Evolutionary conservation across 2,888 invertebrate genomes (phyloP).

Genomic region (Drosophila nigricruria): DNA sequence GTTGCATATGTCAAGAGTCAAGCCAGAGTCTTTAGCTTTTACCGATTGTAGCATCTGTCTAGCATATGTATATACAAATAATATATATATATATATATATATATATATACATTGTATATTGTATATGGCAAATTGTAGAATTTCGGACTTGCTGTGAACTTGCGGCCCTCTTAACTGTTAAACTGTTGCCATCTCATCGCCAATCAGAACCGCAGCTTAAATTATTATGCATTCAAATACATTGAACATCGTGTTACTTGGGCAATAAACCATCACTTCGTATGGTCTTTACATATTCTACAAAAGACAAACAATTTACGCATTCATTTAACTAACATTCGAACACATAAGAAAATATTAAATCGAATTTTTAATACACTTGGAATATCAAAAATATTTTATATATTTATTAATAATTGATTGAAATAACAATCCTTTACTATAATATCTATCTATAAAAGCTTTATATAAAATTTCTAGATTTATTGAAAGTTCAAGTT

Average conservation of each 20-base stretch:
- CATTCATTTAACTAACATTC: slow-evolving; percentile 48
- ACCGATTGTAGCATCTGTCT: slow-evolving; percentile 9
- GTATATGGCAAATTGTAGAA: slow-evolving; percentile 17
- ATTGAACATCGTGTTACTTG: slow-evolving; percentile 33
- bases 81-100: neutral
- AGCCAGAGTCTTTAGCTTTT: slow-evolving; percentile 34
- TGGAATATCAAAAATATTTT: neutral
- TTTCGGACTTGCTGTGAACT: slow-evolving; percentile 49
- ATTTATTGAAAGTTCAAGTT: no score
- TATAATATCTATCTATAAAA: no score
- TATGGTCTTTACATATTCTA: slow-evolving; percentile 50
- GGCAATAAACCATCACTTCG: slow-evolving; percentile 45
- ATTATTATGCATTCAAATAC: slow-evolving; percentile 32
- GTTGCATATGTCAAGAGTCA: slow-evolving; percentile 78
- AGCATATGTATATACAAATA: neutral
- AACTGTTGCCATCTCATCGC: neutral
- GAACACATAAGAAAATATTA: neutral
- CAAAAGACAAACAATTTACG: slow-evolving; percentile 59
- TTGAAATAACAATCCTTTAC: neutral
- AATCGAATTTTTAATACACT: slow-evolving; percentile 33
- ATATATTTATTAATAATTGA: no score
- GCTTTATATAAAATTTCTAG: no score
- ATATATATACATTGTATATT: neutral
- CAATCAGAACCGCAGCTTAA: slow-evolving; percentile 22
- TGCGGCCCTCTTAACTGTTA: slow-evolving; percentile 22